Evolutionary conservation across 2,888 invertebrate species (phyloP), one percentile per base, ranked within the genome.

Genomic region (Lasioglossum leucozonium): DNA sequence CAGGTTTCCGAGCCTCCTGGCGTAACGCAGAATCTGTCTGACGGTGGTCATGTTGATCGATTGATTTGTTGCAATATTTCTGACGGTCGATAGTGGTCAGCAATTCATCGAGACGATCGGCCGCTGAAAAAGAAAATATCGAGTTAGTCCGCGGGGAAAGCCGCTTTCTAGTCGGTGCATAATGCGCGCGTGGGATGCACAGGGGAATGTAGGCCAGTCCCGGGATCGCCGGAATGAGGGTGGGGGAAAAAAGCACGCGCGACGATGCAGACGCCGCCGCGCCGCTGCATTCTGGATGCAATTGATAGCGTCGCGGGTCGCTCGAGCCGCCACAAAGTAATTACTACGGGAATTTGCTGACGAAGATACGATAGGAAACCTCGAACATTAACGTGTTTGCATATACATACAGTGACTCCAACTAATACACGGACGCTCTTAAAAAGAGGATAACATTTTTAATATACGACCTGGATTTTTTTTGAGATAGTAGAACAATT

Each of bases 41-140:
- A 83, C 37, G 37, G 58, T 78, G 40, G 84, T 82, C 90, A 90
- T 90, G 0, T 44, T n/a, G 30, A 16, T 34, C 0, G 10, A 10
- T 22, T 22, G 8, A 6, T 22, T 40, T 40, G 22, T 13, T 67
- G 34, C 18, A 16, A 62, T 30, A 58, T 16, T 67, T 37, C 37
- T n/a, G 8, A 10, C 10, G 18, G 8, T 47, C 44, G 8, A 10
- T 37, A n/a, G 42, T 11, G 34, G 34, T 26, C 30, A 69, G 34
- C 62, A 55, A 65, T 72, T 84, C 69, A 51, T 81, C 22, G 47
- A 73, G 47, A 11, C 74, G 51, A 72, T 72, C 34, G n/a, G 0
- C 62, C 3, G 26, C 30, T n/a, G 34, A 26, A 72, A 62, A 44
- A 51, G n/a, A 34, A 22, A 18, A 22, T 37, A 16, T 44, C 16